Conservation (phyloP, 1,140 invertebrate species). For the Himalopsyche phryganea region DNA sequence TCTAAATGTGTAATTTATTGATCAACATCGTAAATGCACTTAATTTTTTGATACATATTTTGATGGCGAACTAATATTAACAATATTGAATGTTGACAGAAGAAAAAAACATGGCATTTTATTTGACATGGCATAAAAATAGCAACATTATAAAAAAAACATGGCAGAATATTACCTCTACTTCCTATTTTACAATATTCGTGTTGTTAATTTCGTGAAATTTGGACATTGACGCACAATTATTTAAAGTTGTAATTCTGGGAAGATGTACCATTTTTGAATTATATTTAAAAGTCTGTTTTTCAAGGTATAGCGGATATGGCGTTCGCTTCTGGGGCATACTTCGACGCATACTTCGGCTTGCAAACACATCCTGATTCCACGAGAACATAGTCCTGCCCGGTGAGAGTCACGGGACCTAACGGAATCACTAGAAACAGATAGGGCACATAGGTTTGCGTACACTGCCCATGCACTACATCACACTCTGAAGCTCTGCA, state of each 20-base stretch:
- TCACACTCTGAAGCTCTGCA: conserved; percentile 83
- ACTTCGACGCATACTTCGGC: conserved; percentile 67
- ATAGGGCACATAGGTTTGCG: conserved; percentile 89
- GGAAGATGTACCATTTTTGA: no score
- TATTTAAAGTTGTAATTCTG: no score
- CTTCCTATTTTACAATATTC: no score
- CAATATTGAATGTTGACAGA: background rate
- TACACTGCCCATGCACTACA: conserved; percentile 81
- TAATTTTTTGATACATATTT: no score
- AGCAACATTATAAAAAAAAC: background rate
- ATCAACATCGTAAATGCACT: no score
- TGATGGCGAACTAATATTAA: no score
- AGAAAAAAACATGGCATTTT: background rate
- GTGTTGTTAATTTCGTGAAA: no score
- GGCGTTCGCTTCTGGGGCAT: conserved; percentile 48
- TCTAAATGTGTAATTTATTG: no score
- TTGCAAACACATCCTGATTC: conserved; percentile 89
- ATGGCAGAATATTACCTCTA: background rate
- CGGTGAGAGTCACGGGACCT: conserved; percentile 85
- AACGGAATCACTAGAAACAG: conserved; percentile 85
- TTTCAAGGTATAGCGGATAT: conserved; percentile 40
- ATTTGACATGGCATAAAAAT: background rate
- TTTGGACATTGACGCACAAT: no score
- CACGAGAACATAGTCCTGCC: conserved; percentile 87
- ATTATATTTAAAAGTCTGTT: no score